A percentile compares a stretch with the other conserved stretches of the same genome.
Evolutionary conservation across 1,140 invertebrate species (phyloP).

Genomic region (Macrostomum lignano): DNA sequence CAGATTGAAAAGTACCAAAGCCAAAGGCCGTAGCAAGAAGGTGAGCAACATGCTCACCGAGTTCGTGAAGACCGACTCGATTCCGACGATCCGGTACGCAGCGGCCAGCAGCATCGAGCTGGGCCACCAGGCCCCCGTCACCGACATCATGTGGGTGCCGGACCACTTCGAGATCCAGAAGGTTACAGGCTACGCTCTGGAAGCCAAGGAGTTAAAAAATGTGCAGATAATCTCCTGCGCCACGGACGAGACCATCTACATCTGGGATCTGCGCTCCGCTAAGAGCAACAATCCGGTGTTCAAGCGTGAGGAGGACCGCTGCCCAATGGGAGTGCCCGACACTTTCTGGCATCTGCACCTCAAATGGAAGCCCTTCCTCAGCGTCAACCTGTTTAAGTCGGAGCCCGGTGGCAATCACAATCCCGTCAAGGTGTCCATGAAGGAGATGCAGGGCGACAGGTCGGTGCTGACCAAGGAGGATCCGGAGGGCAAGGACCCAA

Average conservation of each 20-base stretch:
- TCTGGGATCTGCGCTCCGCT: background rate
- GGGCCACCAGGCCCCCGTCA: background rate
- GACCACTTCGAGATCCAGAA: conserved; percentile 4
- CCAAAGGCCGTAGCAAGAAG: conserved; percentile 9
- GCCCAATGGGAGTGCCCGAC: background rate
- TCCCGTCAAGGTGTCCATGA: conserved; percentile 22
- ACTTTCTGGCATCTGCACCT: conserved; percentile 3
- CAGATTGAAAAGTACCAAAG: conserved; percentile 17
- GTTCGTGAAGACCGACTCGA: conserved; percentile 5
- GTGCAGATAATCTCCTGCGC: background rate
- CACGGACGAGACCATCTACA: background rate
- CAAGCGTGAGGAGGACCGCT: background rate
- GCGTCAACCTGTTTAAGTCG: conserved; percentile 13
- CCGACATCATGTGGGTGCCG: conserved; percentile 1
- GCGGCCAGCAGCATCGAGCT: background rate
- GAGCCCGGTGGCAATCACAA: conserved; percentile 26
- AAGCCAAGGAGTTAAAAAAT: background rate
- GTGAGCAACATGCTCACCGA: conserved; percentile 2
- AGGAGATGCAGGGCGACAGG: conserved; percentile 21
- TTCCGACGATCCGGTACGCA: conserved; percentile 7
- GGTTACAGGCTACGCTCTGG: background rate
- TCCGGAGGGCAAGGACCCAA: too few species aligned
- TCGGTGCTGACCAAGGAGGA: too few species aligned
- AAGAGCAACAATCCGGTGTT: background rate
- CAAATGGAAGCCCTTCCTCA: conserved; percentile 5